Percentiles rank a stretch among this genome's conserved stretches.
Conservation (phyloP, 2,113 vertebrate species). For the Corythornis cristatus region DNA sequence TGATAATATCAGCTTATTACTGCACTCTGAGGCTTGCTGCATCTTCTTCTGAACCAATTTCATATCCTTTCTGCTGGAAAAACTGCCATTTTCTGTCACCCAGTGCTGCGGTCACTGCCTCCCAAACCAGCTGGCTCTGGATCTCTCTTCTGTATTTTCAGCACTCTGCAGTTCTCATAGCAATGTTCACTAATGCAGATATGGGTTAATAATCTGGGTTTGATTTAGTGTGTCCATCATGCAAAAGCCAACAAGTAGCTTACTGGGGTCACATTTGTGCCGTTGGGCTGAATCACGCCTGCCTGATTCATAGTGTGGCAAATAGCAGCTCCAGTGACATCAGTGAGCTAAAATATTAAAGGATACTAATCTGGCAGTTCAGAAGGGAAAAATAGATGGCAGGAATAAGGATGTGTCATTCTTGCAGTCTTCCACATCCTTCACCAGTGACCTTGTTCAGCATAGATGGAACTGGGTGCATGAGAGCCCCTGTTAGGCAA, state of each 20-base stretch:
- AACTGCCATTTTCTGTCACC: not conserved
- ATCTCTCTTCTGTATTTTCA: not conserved
- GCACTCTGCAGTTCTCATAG: not conserved
- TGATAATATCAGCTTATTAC: not conserved
- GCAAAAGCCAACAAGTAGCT: conserved; percentile 14
- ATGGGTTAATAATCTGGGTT: not conserved
- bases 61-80: not conserved
- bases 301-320: conserved; percentile 44
- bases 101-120: not conserved
- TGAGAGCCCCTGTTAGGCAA: not conserved
- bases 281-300: conserved; percentile 39
- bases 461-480: not conserved
- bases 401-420: conserved; percentile 39
- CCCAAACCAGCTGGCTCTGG: not conserved
- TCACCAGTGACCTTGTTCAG: not conserved
- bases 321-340: conserved; percentile 45
- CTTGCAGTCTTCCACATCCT: not conserved
- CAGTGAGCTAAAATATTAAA: conserved; percentile 51
- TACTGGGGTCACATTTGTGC: not conserved
- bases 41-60: not conserved
- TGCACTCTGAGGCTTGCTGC: not conserved
- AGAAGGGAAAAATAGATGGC: conserved; percentile 32
- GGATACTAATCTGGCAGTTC: conserved; percentile 48
- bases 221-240: not conserved
- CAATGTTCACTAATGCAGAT: not conserved